Evolutionary conservation across 2,797 vertebrate genomes (phyloP).

Genomic region (Tamandua tetradactyla): DNA sequence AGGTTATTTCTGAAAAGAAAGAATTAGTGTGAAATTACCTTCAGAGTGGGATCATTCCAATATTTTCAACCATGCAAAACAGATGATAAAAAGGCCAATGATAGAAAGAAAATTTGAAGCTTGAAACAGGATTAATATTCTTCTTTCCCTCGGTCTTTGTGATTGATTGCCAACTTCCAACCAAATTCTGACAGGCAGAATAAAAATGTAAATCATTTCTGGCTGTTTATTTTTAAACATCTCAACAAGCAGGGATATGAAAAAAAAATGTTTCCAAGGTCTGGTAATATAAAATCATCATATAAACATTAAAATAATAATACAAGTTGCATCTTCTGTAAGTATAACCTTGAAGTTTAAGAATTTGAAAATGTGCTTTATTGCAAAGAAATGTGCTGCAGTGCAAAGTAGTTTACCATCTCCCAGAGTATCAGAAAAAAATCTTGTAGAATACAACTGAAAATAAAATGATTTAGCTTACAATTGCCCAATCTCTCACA

Average conservation of each 20-base stretch:
- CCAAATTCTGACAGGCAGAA: not conserved
- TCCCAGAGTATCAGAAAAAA: not conserved
- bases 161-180: not conserved
- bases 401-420: not conserved
- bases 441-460: not conserved
- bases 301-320: not conserved
- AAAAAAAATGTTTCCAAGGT: not conserved
- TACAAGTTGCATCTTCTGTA: not conserved
- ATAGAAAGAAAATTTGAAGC: constrained; percentile 34
- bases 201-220: not conserved
- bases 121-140: constrained; percentile 48
- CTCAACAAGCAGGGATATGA: not conserved
- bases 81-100: constrained; percentile 30
- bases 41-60: constrained; percentile 53
- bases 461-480: not conserved
- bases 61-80: constrained; percentile 26
- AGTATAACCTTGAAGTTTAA: constrained; percentile 42
- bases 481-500: not conserved
- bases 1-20: constrained; percentile 49
- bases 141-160: not conserved
- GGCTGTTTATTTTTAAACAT: not conserved
- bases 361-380: constrained; percentile 41
- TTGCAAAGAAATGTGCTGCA: not conserved
- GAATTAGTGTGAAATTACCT: constrained; percentile 56
- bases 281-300: not conserved